A percentile compares a stretch with the other conserved stretches of the same genome.
These are phyloP conservation scores for Hypanus sabinus DNA, from an alignment of 2,113 vertebrate genomes.

Conservation along the genomic window DNA sequence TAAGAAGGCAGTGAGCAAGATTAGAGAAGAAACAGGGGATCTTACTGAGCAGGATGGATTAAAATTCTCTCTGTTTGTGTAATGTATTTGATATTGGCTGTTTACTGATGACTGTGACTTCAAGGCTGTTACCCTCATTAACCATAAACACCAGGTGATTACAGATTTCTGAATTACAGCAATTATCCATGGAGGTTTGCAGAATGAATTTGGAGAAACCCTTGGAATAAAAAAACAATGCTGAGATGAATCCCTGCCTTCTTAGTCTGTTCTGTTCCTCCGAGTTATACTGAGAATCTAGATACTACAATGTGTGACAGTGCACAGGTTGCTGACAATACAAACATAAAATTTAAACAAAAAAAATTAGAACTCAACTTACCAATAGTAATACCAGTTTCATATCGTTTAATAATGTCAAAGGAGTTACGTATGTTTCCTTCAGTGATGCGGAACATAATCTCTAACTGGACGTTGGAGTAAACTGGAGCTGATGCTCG, in stretches of 20 bases:
- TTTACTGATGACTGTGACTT: no score
- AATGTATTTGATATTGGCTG: no score
- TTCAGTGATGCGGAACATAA: conserved; percentile 86
- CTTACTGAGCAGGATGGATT: background rate
- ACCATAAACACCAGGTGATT: no score
- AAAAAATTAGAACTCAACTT: conserved; percentile 51
- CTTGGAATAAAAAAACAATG: no score
- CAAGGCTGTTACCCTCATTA: no score
- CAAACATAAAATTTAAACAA: background rate
- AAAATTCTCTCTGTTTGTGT: background rate
- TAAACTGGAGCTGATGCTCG: conserved; percentile 73
- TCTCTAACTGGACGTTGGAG: conserved; percentile 65
- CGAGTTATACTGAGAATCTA: no score
- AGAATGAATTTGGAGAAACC: no score
- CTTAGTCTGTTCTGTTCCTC: no score
- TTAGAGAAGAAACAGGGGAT: background rate
- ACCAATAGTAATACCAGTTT: conserved; percentile 83
- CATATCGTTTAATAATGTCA: conserved; percentile 81
- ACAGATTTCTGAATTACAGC: no score
- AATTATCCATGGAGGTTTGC: no score
- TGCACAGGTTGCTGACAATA: background rate
- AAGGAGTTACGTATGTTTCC: conserved; percentile 84
- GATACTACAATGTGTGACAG: background rate
- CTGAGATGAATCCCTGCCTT: no score
- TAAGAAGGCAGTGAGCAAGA: background rate